Evolutionary conservation across 2,113 vertebrate genomes (phyloP).

Genomic region (Irena cyanogastra): DNA sequence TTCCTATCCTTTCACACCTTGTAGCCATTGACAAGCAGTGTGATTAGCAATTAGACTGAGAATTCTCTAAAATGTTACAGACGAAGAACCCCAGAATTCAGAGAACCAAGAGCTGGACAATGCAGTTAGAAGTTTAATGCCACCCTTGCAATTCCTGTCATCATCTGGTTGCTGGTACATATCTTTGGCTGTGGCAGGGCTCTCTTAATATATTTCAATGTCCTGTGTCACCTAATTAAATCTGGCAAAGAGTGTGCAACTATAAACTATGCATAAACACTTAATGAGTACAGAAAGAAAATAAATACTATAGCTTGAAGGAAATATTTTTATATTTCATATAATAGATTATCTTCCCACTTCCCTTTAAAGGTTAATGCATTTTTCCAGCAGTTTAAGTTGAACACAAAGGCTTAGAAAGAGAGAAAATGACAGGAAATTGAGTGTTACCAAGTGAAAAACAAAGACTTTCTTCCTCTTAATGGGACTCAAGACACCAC

Average conservation of each 20-base stretch:
- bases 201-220: background rate
- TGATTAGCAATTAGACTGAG: background rate
- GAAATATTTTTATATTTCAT: background rate
- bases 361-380: constrained; percentile 51
- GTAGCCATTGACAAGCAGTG: background rate
- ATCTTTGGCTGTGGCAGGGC: background rate
- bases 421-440: constrained; percentile 10
- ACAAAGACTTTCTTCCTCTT: background rate
- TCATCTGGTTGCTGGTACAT: background rate
- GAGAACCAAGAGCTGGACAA: background rate
- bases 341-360: background rate
- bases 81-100: background rate
- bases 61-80: background rate
- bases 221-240: background rate
- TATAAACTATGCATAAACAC: background rate
- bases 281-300: background rate
- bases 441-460: background rate
- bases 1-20: background rate
- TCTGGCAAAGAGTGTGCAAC: background rate
- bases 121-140: background rate
- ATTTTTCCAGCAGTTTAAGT: background rate
- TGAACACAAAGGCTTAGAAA: constrained; percentile 16
- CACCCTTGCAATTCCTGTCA: background rate
- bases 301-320: background rate
- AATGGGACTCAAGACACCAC: constrained; percentile 6